Evolutionary conservation across 1,140 invertebrate species (phyloP).

Genomic region (Rhizoglyphus robini): DNA sequence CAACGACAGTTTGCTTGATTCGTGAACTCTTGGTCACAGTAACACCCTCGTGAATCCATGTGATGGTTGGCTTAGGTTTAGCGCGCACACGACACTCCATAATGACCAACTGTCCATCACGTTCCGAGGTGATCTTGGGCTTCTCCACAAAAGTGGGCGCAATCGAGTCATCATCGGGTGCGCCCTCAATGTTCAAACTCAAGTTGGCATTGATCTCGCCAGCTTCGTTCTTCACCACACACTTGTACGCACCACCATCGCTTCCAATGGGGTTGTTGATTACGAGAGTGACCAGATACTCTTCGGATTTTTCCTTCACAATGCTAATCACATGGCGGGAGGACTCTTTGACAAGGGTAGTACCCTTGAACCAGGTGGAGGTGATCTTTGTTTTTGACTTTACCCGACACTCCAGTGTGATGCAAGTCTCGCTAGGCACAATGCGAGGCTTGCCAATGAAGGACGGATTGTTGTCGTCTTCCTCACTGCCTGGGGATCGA

Average conservation of each 20-base stretch:
- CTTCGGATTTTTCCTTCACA: conserved; percentile 58
- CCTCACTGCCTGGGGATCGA: conserved; percentile 49
- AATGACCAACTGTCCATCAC: conserved; percentile 87
- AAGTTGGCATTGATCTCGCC: conserved; percentile 97
- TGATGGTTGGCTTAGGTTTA: conserved; percentile 77
- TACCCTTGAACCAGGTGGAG: conserved; percentile 77
- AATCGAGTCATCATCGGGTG: conserved; percentile 44
- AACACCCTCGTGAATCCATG: conserved; percentile 73
- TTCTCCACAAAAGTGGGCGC: conserved; percentile 97
- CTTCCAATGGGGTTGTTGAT: conserved; percentile 82
- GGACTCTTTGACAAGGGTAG: conserved; percentile 64
- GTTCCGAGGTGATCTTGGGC: conserved; percentile 81
- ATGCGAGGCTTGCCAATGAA: conserved; percentile 94
- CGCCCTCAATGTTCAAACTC: conserved; percentile 86
- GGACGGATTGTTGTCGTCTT: conserved; percentile 63
- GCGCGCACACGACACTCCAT: conserved; percentile 94
- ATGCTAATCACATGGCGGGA: conserved; percentile 70
- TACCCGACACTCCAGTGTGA: conserved; percentile 88
- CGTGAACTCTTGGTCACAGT: conserved; percentile 61
- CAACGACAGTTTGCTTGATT: conserved; percentile 54
- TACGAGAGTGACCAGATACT: conserved; percentile 73
- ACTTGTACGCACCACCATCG: conserved; percentile 93
- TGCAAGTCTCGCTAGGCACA: conserved; percentile 90
- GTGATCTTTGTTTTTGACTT: conserved; percentile 78
- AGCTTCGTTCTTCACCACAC: conserved; percentile 87